Percentiles rank a stretch among this genome's conserved stretches.
Conservation (phyloP, 2,113 vertebrate genomes). For the Oreochromis tanganicae region DNA sequence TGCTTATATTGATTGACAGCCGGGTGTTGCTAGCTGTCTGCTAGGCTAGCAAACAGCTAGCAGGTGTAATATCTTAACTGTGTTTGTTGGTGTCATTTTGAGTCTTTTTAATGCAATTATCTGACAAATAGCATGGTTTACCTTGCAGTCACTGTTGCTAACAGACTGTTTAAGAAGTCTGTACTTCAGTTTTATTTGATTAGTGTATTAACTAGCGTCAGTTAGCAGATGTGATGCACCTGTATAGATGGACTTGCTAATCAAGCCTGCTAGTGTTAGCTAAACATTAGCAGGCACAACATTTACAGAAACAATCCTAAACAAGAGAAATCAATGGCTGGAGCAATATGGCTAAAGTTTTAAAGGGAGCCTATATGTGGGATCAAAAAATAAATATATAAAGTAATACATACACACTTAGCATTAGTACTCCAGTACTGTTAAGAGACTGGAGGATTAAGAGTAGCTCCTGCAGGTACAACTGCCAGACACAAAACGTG, state of each 20-base stretch:
- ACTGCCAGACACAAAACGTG: background rate
- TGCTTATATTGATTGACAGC: background rate
- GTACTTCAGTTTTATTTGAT: background rate
- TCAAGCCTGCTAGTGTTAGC: background rate
- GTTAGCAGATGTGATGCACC: background rate
- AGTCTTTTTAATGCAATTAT: background rate
- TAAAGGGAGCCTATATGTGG: background rate
- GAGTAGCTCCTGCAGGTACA: background rate
- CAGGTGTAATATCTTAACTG: background rate
- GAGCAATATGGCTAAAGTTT: background rate
- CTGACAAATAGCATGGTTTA: background rate
- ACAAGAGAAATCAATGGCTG: background rate
- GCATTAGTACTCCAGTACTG: background rate
- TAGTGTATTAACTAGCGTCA: background rate
- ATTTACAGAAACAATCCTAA: background rate
- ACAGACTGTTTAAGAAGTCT: background rate
- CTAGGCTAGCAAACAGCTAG: background rate
- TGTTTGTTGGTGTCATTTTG: background rate
- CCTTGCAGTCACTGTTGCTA: fast-evolving
- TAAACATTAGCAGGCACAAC: background rate
- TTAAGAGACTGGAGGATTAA: background rate
- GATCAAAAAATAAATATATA: background rate
- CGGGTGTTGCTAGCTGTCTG: fast-evolving
- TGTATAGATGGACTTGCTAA: background rate
- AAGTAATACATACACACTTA: background rate